Evolutionary conservation across 92 coral and sea anemone species (phyloP).

Genomic region (Zoanthus gigantus): DNA sequence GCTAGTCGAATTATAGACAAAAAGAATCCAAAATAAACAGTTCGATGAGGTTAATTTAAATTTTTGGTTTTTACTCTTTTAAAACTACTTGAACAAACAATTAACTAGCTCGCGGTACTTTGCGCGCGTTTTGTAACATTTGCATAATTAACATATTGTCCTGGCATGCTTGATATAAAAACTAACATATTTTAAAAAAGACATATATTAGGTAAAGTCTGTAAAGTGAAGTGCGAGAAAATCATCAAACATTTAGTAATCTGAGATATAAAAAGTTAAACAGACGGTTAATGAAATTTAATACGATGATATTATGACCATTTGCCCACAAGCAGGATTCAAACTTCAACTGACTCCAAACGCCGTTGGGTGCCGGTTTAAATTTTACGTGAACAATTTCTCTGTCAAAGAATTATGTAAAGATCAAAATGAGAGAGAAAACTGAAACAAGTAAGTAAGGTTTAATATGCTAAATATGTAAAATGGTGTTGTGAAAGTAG

Average conservation of each 20-base stretch:
- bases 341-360: conserved; percentile 5
- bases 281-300: conserved; percentile 8
- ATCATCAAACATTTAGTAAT: background rate
- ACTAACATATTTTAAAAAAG: background rate
- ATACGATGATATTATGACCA: conserved; percentile 6
- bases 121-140: conserved; percentile 34
- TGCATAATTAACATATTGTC: background rate
- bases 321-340: background rate
- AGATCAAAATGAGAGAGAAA: background rate
- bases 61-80: background rate
- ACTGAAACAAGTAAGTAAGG: background rate
- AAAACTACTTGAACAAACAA: background rate
- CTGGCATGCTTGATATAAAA: background rate
- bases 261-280: conserved; percentile 6
- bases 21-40: too few relatives aligned
- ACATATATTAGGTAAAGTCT: too few relatives aligned
- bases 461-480: background rate
- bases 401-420: background rate
- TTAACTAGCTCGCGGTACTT: conserved; percentile 2
- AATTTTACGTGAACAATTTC: background rate
- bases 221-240: background rate
- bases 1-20: too few relatives aligned
- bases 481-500: background rate
- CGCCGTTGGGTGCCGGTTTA: background rate
- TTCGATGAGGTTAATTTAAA: background rate